A percentile compares a stretch with the other conserved stretches of the same genome.
These are phyloP conservation scores for Apotomis capreana DNA, from an alignment of 2,888 invertebrate species.

Conservation along the genomic window DNA sequence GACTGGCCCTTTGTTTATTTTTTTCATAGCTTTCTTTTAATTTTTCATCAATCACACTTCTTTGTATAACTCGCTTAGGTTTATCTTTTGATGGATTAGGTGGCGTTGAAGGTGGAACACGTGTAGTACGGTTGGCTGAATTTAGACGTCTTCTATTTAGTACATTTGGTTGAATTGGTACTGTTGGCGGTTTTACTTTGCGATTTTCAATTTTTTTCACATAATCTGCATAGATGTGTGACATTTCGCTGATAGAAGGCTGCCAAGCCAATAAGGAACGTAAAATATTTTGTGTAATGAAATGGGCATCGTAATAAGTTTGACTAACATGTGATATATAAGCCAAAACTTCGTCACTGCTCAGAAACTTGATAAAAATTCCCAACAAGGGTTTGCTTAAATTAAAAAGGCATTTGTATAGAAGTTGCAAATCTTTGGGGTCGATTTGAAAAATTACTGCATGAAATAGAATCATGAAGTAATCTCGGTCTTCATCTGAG, in stretches of 20 bases:
- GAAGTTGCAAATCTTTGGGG: conserved; percentile 59
- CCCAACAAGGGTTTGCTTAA: conserved; percentile 67
- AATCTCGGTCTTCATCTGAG: conserved; percentile 64
- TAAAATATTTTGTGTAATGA: conserved; percentile 77
- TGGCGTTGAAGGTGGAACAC: conserved; percentile 53
- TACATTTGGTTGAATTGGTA: conserved; percentile 67
- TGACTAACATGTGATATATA: conserved; percentile 76
- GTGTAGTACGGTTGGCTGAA: conserved; percentile 7
- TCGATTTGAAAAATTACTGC: conserved; percentile 66
- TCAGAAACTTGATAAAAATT: conserved; percentile 70
- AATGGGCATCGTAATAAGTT: conserved; percentile 76
- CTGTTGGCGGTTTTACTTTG: conserved; percentile 63
- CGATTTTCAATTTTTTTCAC: conserved; percentile 62
- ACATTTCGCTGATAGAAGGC: conserved; percentile 74
- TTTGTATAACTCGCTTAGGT: conserved; percentile 67
- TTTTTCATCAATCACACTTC: conserved; percentile 66
- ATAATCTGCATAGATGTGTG: conserved; percentile 65
- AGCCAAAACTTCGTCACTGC: conserved; percentile 72
- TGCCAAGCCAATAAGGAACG: conserved; percentile 77
- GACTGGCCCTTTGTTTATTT: conserved; percentile 66
- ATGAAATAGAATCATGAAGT: conserved; percentile 67
- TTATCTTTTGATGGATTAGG: conserved; percentile 60
- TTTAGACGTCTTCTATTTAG: conserved; percentile 60
- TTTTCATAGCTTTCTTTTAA: conserved; percentile 64
- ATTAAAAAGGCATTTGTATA: conserved; percentile 76